Conservation (phyloP, 2,113 vertebrate species). For the Tringa solitaria region DNA sequence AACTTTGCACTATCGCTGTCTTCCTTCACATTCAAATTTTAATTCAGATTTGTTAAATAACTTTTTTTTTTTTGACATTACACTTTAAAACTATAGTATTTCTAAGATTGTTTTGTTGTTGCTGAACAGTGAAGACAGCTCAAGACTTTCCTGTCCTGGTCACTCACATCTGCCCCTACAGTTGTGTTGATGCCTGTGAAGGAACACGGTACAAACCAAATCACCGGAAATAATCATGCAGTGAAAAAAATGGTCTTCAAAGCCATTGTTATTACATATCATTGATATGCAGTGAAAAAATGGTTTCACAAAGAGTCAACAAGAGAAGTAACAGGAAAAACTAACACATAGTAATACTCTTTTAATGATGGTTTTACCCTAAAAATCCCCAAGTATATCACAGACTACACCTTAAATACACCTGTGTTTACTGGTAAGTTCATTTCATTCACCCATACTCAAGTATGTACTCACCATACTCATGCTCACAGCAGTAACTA, state of each 20-base stretch:
- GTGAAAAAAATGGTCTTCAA: background rate
- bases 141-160: background rate
- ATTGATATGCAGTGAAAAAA: background rate
- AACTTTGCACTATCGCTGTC: background rate
- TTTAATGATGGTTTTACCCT: background rate
- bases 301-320: background rate
- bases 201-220: background rate
- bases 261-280: background rate
- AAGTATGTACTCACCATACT: too few relatives aligned
- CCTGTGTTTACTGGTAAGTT: background rate
- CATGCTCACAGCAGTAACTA: background rate
- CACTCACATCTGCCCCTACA: fast-evolving
- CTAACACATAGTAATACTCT: background rate
- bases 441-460: background rate
- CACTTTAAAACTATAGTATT: background rate
- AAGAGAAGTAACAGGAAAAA: background rate
- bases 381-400: background rate
- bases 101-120: background rate
- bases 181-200: background rate
- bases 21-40: background rate
- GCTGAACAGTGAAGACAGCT: background rate
- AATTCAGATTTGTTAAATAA: background rate
- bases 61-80: background rate
- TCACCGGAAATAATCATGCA: background rate
- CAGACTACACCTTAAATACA: background rate